These are phyloP conservation scores for Drosophila tristis DNA, from an alignment of 1,140 invertebrate species.

Conservation along the genomic window DNA sequence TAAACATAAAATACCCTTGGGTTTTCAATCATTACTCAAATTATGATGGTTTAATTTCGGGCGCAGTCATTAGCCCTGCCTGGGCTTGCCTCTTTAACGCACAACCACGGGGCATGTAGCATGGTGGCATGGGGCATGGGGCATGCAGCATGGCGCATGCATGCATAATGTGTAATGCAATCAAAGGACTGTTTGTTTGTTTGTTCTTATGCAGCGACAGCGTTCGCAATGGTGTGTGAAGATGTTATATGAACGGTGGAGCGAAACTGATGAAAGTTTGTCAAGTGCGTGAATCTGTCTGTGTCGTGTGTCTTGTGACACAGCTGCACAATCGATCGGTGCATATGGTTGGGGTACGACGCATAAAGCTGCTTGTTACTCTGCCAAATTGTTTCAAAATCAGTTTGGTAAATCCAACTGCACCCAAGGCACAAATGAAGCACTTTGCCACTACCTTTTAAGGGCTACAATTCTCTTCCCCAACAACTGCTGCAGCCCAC, in stretches of 20 bases:
- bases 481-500: no score
- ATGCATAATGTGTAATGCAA: constrained; percentile 69
- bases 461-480: no score
- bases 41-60: constrained; percentile 78
- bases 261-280: no score
- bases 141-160: constrained; percentile 24
- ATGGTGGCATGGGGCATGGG: not conserved
- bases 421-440: no score
- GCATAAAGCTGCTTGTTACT: no score
- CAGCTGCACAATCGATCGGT: no score
- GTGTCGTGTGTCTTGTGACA: no score
- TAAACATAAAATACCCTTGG: constrained; percentile 66
- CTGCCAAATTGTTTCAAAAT: no score
- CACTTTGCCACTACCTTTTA: no score
- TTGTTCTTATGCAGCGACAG: not conserved
- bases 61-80: constrained; percentile 2
- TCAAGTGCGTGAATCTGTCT: no score
- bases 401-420: no score
- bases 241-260: not conserved
- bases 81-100: not conserved
- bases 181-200: constrained; percentile 69
- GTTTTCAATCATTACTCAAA: constrained; percentile 81
- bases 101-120: constrained; percentile 6
- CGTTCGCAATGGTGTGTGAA: constrained; percentile 1
- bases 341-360: no score